Base-by-base conservation (phyloP, 1,140 invertebrate genomes). In the Cheumatopsyche charites region DNA sequence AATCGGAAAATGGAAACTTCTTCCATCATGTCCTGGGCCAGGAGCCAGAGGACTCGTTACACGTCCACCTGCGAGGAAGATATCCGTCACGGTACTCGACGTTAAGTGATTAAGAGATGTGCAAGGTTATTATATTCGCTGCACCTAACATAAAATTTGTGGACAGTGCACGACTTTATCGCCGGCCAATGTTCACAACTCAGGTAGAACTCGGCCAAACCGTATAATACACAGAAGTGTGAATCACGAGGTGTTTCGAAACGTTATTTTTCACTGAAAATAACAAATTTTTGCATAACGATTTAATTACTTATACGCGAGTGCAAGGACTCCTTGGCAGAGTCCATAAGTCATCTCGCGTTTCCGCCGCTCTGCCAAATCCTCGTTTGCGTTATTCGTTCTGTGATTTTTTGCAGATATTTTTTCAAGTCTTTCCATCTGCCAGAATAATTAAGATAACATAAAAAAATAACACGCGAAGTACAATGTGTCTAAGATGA, bases 41-140 rank as follows among this genome's bases (percentile, higher is more conserved):
- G 62, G 15, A 65, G 62, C 62, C 62, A 65, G 43, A 45, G 43
- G 21, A 17, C 63, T 66, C 42, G 63, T 66, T 66, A 66, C 13
- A 29, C 17, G 63, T 42, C 62, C 42, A 45, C 62, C 9, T 41
- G 62, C 13, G 36, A 66, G 63, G 63, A 66, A 66, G 12, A 12
- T 43, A 47, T 66, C 63, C 42, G 19, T 66, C 63, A 66, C 47
- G 7, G 17, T n/a, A 9, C 15, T 26, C 61, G 61, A 43, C 62
- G 42, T 23, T 23, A 45, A 21, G 13, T 45, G 12, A 45, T 25
- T 47, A n/a, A 62, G 26, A 4, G 62, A 42, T 23, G 29, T 5
- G 26, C 21, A 25, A 58, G 17, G 62, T 63, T 41, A 42, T 42
- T 63, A 42, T 63, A 42, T 17, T 15, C 15, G 4, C 9, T 5